A percentile compares a stretch with the other conserved stretches of the same genome.
Evolutionary conservation across 2,113 vertebrate species (phyloP).

Genomic region (Mobula hypostoma): DNA sequence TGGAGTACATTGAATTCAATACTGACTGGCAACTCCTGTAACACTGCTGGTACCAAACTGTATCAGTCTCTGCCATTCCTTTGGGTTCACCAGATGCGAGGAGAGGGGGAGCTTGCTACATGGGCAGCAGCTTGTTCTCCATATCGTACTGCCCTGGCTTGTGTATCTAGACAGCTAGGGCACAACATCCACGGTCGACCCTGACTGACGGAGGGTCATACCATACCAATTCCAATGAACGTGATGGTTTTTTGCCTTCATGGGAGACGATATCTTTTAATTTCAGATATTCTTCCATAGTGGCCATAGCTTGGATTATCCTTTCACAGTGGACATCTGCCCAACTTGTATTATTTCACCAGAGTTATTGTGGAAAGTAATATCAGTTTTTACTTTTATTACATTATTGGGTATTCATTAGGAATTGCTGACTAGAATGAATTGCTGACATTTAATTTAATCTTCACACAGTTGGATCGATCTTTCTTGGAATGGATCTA

Average conservation of each 20-base stretch:
- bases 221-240: neutral
- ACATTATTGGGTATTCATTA: neutral
- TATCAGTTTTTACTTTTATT: neutral
- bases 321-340: neutral
- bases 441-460: neutral
- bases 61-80: too few species aligned
- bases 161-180: too few species aligned
- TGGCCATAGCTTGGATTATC: neutral
- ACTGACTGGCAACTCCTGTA: too few species aligned
- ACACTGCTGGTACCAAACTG: too few species aligned
- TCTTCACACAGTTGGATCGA: slow-evolving; percentile 51
- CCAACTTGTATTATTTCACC: neutral
- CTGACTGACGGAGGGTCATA: too few species aligned
- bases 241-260: neutral
- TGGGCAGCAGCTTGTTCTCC: too few species aligned
- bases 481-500: slow-evolving; percentile 73
- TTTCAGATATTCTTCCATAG: neutral
- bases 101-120: too few species aligned
- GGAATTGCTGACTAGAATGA: neutral
- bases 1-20: too few species aligned
- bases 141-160: too few species aligned
- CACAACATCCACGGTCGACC: too few species aligned
- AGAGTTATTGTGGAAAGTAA: neutral
- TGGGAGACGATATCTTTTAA: neutral
- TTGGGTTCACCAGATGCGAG: too few species aligned